Evolutionary conservation across 2,888 invertebrate species (phyloP), one percentile per base, ranked within the genome.

Genomic region (Tenthredo amoena): DNA sequence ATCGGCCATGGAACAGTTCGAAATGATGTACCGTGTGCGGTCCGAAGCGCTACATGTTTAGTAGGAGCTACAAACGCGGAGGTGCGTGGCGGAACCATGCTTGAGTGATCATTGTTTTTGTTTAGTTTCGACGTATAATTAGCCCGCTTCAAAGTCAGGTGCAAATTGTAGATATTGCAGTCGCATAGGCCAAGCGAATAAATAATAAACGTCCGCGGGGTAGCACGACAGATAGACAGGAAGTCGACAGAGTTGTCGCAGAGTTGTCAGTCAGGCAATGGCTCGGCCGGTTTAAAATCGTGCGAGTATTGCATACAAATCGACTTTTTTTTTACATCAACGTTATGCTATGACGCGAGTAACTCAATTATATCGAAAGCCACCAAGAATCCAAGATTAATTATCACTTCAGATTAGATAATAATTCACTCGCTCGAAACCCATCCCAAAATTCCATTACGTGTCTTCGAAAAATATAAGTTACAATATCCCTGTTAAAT

Each of bases 241-340:
- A 83, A 83, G 83, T 83, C 47, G 31, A 71, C n/a, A 47, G n/a
- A 40, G 83, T 26, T 21, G 83, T 68, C 47, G 40, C 12, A 26
- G 47, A n/a, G 83, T 83, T 83, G 83, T 68, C 83, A 83, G 83
- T 83, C 83, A 83, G 83, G 47, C 50, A 12, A 62, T 83, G 68
- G 47, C 83, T 83, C 83, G 68, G 43, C 2, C 71, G 68, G 71
- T 83, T 83, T 47, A 68, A 43, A 83, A 83, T 68, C 26, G 50
- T 26, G 34, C 68, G 83, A 68, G 83, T 21, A 47, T 43, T 34
- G 83, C 83, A 83, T 83, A 68, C 83, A 68, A 83, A 83, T 83
- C 34, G 83, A 68, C 43, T 34, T 83, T 65, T 65, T 62, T 55
- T 47, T 18, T 47, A n/a, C 5, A 34, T 21, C 18, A n/a, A 47